Percentiles rank a stretch among this genome's conserved stretches.
Conservation (phyloP, 2,797 vertebrate genomes). For the Alauda arvensis region DNA sequence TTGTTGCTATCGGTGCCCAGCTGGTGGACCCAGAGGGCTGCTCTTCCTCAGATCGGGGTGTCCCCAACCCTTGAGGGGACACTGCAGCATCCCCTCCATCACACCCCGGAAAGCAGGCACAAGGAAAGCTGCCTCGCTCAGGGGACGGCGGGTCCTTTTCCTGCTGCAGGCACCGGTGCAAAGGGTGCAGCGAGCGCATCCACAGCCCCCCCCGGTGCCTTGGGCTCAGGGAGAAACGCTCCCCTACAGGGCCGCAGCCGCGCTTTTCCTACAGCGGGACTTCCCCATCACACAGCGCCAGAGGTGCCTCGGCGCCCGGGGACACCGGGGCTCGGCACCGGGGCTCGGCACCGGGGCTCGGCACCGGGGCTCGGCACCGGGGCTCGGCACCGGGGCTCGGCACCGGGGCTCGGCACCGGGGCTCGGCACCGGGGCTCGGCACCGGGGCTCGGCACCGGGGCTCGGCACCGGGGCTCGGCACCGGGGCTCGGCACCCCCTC, state of each 20-base stretch:
- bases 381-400: neutral
- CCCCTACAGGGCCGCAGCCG: neutral
- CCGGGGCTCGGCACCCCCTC: neutral
- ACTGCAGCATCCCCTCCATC: neutral
- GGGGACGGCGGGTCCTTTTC: neutral
- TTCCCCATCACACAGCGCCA: accelerated
- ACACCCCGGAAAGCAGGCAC: neutral
- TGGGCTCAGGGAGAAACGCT: neutral
- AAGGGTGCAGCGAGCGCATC: neutral
- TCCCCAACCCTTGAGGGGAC: neutral
- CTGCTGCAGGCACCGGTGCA: neutral
- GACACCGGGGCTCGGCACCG: neutral
- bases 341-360: neutral
- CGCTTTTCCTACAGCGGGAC: neutral
- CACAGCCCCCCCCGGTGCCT: neutral
- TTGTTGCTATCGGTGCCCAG: neutral
- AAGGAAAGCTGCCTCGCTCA: accelerated
- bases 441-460: neutral
- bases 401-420: neutral
- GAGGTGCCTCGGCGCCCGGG: neutral
- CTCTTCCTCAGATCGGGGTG: too few relatives aligned
- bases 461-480: neutral
- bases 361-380: neutral
- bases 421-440: neutral
- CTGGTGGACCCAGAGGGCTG: neutral